Percentiles rank a stretch among this genome's conserved stretches.
Conservation (phyloP, 1,140 invertebrate species). For the Gonatopus flavifemur region DNA sequence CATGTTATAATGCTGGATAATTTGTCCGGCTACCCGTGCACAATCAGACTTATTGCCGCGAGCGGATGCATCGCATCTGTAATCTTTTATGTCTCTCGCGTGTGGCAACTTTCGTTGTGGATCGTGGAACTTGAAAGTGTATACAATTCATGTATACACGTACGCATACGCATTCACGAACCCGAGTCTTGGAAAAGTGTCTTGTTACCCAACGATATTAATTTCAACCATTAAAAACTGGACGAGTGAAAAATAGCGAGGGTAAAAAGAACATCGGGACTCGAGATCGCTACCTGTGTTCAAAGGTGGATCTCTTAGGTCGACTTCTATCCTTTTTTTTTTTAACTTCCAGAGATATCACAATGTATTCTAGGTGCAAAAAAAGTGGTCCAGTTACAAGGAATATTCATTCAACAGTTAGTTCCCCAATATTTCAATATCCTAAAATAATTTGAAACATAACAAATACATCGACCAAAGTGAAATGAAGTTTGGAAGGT, state of each 20-base stretch:
- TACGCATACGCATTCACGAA: constrained; percentile 26
- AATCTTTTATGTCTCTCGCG: constrained; percentile 52
- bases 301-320: constrained; percentile 20
- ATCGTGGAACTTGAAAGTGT: too few relatives aligned
- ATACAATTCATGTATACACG: too few relatives aligned
- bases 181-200: constrained; percentile 42
- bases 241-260: constrained; percentile 56
- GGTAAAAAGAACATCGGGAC: constrained; percentile 37
- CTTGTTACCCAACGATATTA: constrained; percentile 58
- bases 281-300: constrained; percentile 49
- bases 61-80: constrained; percentile 55
- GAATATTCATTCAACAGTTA: neutral
- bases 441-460: too few relatives aligned
- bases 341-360: constrained; percentile 11
- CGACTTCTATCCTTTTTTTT: constrained; percentile 14
- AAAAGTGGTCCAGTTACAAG: too few relatives aligned
- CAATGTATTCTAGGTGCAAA: neutral
- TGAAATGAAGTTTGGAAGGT: too few relatives aligned
- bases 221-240: constrained; percentile 57
- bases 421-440: neutral
- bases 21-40: constrained; percentile 54
- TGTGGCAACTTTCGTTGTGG: constrained; percentile 9
- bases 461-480: too few relatives aligned
- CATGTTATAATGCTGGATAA: constrained; percentile 54
- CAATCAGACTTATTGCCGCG: constrained; percentile 57